Conservation (phyloP, 2,888 invertebrate genomes). For the Oithona nana region DNA sequence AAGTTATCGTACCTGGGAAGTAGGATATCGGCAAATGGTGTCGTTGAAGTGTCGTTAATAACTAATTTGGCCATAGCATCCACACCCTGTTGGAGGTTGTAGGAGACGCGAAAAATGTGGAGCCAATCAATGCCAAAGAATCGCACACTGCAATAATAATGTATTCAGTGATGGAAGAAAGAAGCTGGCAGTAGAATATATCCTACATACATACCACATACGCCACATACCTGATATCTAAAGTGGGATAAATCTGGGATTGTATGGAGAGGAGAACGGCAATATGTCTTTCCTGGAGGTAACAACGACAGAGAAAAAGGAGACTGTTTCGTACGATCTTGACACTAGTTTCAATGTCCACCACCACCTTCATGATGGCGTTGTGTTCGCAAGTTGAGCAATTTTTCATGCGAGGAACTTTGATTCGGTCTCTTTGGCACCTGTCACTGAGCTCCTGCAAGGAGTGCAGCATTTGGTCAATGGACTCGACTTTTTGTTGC, state of each 20-base stretch:
- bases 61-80: background rate
- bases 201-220: background rate
- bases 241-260: background rate
- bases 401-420: background rate
- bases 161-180: background rate
- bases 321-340: background rate
- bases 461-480: background rate
- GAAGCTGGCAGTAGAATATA: background rate
- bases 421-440: background rate
- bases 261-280: background rate
- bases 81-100: background rate
- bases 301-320: background rate
- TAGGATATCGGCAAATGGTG: background rate
- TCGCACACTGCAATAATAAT: background rate
- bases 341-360: background rate
- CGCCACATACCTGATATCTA: background rate
- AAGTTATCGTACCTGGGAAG: background rate
- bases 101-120: conserved; percentile 3
- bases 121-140: conserved; percentile 14
- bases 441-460: background rate
- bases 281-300: background rate
- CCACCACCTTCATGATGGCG: background rate
- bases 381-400: background rate
- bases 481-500: background rate
- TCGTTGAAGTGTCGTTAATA: background rate